Conservation (phyloP, 2,888 invertebrate species). For the Listrodromus nycthemerus region DNA sequence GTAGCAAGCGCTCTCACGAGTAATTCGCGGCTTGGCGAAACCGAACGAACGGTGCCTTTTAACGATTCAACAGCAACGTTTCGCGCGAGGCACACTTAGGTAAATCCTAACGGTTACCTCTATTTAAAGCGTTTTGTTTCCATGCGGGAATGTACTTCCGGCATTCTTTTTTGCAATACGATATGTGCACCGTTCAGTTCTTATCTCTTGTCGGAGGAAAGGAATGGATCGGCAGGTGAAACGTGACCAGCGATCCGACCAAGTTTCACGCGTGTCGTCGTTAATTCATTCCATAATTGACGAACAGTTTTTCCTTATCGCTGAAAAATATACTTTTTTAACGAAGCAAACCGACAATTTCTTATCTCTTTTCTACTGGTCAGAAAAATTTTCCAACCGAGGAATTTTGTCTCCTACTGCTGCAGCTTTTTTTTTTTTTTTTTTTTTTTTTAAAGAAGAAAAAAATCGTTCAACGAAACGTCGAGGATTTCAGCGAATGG, state of each 20-base stretch:
- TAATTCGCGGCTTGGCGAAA: background rate
- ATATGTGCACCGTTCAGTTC: background rate
- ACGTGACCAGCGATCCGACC: background rate
- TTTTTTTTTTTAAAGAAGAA: background rate
- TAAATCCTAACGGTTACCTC: conserved; percentile 30
- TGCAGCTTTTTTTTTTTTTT: background rate
- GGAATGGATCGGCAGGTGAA: background rate
- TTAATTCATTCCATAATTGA: background rate
- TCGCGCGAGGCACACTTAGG: background rate
- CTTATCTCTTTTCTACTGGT: background rate
- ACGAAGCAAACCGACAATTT: background rate
- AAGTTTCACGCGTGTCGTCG: background rate
- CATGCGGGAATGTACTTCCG: conserved; percentile 32
- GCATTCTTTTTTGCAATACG: background rate
- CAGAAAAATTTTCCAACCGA: background rate
- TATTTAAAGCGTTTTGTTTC: conserved; percentile 21
- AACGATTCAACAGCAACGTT: conserved; percentile 29
- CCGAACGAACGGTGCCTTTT: conserved; percentile 22
- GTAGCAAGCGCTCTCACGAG: background rate
- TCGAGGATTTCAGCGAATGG: conserved; percentile 15
- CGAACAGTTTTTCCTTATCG: background rate
- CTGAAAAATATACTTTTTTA: background rate
- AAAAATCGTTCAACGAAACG: background rate
- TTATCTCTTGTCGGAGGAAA: conserved; percentile 10
- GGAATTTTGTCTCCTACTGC: no score